phyloP scores from a whole-genome alignment of 2,113 vertebrate species.

The Burhinus bistriatus region DNA sequence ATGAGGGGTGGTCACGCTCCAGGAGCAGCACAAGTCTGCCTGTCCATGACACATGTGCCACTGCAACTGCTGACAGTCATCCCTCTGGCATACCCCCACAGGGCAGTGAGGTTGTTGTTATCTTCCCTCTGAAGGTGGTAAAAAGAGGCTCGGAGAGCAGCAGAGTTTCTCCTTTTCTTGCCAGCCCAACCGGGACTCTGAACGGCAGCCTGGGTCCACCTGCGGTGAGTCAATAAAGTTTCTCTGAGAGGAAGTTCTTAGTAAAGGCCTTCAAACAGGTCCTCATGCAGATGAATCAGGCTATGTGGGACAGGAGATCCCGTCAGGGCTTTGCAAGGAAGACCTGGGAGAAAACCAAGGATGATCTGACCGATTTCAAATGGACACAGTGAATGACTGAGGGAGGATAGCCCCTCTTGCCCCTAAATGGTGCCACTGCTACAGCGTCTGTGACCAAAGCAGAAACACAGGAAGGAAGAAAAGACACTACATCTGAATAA shows the following conservation, averaged over 20 bases:
- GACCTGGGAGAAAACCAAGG: not conserved
- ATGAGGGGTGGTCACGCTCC: fast-evolving
- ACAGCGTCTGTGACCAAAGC: not conserved
- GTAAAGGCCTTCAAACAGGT: not conserved
- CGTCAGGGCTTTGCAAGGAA: not conserved
- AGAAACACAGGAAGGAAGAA: not conserved
- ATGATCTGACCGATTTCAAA: not conserved
- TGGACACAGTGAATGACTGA: not conserved
- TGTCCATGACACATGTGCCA: not conserved
- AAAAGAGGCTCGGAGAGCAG: not conserved
- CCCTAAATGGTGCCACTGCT: fast-evolving
- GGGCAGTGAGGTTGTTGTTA: fast-evolving
- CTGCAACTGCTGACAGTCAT: not conserved
- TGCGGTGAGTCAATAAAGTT: not conserved
- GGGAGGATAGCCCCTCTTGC: not conserved
- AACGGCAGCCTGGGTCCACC: not conserved
- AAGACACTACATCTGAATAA: not conserved
- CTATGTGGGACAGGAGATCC: not conserved
- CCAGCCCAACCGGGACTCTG: not conserved
- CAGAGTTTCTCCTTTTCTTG: not conserved
- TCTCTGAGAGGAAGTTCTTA: not conserved
- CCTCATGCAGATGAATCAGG: not conserved
- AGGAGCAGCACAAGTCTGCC: not conserved
- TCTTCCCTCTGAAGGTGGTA: not conserved
- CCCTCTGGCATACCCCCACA: fast-evolving